Evolutionary conservation across 2,797 vertebrate species (phyloP).

Genomic region (Mallotus villosus): DNA sequence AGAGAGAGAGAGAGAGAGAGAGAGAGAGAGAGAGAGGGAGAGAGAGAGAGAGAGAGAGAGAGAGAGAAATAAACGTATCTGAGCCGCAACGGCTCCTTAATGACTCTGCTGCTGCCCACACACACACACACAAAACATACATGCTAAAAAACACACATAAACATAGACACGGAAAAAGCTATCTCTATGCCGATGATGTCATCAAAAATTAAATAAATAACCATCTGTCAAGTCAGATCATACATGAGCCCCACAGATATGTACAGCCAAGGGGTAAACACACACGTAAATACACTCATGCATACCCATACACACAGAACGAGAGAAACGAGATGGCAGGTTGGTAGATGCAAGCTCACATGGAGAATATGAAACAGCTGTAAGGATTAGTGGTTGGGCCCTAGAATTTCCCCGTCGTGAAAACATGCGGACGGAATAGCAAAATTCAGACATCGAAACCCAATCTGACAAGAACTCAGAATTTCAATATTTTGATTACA

Average conservation of each 20-base stretch:
- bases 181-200: conserved; percentile 35
- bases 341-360: conserved; percentile 36
- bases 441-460: not conserved
- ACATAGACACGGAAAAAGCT: conserved; percentile 14
- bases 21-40: conserved; percentile 60
- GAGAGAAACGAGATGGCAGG: conserved; percentile 8
- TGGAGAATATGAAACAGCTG: conserved; percentile 8
- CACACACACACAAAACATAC: conserved; percentile 9
- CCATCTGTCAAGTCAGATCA: conserved; percentile 54
- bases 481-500: too few species aligned
- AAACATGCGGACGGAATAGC: too few species aligned
- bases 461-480: too few species aligned
- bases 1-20: conserved; percentile 55
- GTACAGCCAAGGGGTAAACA: conserved; percentile 10
- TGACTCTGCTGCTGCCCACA: conserved; percentile 44
- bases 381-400: not conserved
- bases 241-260: conserved; percentile 33
- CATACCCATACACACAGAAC: conserved; percentile 4
- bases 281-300: conserved; percentile 12
- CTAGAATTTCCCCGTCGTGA: not conserved
- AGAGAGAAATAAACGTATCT: conserved; percentile 64
- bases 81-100: conserved; percentile 60
- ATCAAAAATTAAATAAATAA: conserved; percentile 34
- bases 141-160: conserved; percentile 14
- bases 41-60: conserved; percentile 55